These are phyloP conservation scores for Ptiloglossa arizonensis DNA, from an alignment of 1,140 invertebrate genomes.

Conservation along the genomic window DNA sequence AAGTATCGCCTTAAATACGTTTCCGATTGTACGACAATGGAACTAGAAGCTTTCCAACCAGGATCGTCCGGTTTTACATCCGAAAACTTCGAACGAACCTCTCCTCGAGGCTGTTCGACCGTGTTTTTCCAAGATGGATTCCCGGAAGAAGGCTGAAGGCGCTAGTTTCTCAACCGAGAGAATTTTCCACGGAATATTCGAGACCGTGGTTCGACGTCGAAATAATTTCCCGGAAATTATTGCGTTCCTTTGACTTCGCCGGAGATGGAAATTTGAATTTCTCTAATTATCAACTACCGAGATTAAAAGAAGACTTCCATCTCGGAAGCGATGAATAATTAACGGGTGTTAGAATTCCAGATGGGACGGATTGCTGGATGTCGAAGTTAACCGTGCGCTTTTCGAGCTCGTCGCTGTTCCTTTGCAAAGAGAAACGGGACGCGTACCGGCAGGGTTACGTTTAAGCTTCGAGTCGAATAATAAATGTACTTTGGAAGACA, in stretches of 20 bases:
- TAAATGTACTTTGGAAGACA: no score
- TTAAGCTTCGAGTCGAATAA: no score
- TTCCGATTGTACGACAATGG: background rate
- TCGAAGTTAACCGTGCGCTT: background rate
- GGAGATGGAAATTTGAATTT: background rate
- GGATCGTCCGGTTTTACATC: background rate
- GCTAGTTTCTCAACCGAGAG: background rate
- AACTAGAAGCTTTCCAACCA: background rate
- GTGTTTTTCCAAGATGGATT: constrained; percentile 11
- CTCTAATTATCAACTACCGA: background rate
- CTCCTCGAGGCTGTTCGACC: background rate
- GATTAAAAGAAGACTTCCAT: background rate
- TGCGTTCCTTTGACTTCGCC: background rate
- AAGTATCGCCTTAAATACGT: constrained; percentile 27
- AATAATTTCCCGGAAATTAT: background rate
- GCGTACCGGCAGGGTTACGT: no score
- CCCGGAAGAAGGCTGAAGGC: background rate
- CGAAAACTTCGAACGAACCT: background rate
- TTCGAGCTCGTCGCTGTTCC: no score
- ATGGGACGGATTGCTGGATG: background rate
- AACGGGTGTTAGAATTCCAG: background rate
- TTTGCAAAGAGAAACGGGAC: no score
- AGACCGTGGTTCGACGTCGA: background rate
- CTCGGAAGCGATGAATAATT: background rate
- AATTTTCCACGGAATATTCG: background rate